Evolutionary conservation across 2,888 invertebrate species (phyloP).

Genomic region (Listrodromus nycthemerus): DNA sequence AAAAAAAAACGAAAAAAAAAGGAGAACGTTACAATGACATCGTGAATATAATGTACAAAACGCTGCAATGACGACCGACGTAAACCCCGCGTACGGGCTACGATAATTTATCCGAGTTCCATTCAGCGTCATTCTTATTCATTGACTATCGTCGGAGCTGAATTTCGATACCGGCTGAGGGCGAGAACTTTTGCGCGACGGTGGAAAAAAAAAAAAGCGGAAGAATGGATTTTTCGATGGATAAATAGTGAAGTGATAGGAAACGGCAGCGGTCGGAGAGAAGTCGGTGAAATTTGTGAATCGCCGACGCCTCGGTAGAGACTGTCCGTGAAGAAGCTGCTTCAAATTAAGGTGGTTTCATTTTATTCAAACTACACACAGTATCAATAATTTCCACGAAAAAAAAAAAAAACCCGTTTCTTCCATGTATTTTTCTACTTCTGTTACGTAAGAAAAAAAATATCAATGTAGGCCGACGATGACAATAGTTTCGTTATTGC

Average conservation of each 20-base stretch:
- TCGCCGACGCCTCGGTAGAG: not conserved
- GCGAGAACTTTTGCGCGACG: not conserved
- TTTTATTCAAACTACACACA: not conserved
- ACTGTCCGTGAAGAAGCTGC: not conserved
- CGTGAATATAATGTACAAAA: conserved; percentile 37
- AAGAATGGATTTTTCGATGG: not conserved
- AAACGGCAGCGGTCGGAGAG: not conserved
- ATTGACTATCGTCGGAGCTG: not conserved
- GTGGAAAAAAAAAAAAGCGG: not conserved
- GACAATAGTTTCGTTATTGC: not conserved
- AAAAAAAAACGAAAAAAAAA: too few species aligned
- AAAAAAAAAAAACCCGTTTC: not conserved
- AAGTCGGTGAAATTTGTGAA: conserved; percentile 6
- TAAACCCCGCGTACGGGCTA: not conserved
- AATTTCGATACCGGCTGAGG: not conserved
- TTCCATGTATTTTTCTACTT: not conserved
- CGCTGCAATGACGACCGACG: conserved; percentile 12
- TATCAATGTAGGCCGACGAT: not conserved
- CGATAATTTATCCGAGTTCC: not conserved
- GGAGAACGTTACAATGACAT: conserved; percentile 41
- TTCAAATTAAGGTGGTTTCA: conserved; percentile 1
- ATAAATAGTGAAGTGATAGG: conserved; percentile 3
- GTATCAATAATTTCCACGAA: not conserved
- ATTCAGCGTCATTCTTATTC: not conserved
- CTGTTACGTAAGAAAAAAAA: not conserved